Conservation (phyloP, 2,888 invertebrate genomes). For the Ichneumoninae sp. region DNA sequence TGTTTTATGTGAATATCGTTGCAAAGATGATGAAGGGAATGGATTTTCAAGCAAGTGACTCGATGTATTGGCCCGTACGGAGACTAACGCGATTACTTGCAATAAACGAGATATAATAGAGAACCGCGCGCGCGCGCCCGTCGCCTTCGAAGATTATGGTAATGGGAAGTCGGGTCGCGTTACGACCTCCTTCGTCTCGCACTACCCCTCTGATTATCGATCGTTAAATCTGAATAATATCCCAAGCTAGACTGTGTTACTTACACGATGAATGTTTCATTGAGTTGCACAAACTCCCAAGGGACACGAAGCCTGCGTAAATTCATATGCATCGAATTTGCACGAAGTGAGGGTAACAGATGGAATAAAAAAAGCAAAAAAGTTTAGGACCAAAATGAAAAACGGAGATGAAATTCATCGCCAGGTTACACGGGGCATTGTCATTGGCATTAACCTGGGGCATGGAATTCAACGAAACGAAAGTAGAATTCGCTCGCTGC, state of each 20-base stretch:
- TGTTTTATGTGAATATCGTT: neutral
- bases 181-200: constrained; percentile 67
- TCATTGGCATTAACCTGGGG: constrained; percentile 63
- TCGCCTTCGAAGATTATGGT: constrained; percentile 75
- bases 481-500: constrained; percentile 48
- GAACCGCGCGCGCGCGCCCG: constrained; percentile 48
- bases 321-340: constrained; percentile 9
- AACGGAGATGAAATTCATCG: constrained; percentile 19
- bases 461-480: constrained; percentile 43
- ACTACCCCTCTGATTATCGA: constrained; percentile 73
- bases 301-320: neutral
- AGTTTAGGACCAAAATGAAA: neutral
- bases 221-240: constrained; percentile 77
- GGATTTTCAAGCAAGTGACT: neutral
- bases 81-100: constrained; percentile 75
- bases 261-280: constrained; percentile 36
- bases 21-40: neutral
- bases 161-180: constrained; percentile 71
- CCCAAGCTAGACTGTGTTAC: constrained; percentile 26
- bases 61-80: constrained; percentile 25
- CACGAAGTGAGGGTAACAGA: constrained; percentile 1
- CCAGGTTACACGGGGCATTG: constrained; percentile 38
- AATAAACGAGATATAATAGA: constrained; percentile 72
- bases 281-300: constrained; percentile 46
- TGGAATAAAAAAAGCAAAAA: neutral